Conservation (phyloP, 2,113 vertebrate species). For the Heptranchias perlo region DNA sequence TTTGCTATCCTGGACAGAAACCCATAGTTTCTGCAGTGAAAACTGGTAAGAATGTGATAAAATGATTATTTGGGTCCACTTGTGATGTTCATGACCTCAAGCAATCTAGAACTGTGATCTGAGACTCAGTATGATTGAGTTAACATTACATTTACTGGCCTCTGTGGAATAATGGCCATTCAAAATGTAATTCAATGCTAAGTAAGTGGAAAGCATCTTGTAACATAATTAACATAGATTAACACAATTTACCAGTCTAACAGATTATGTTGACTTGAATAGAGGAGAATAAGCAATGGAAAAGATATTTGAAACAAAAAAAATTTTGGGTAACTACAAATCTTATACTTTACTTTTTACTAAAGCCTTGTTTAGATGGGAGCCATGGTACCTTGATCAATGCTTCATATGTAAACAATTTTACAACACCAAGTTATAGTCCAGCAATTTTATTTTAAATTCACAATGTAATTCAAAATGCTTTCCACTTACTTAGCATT, state of each 20-base stretch:
- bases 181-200: neutral
- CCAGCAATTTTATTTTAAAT: too few relatives aligned
- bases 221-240: slow-evolving; percentile 15
- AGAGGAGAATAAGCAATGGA: neutral
- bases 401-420: too few relatives aligned
- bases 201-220: neutral
- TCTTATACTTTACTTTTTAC: neutral
- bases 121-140: neutral
- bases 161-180: neutral
- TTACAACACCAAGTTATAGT: too few relatives aligned
- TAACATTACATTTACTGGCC: neutral
- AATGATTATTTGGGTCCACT: neutral
- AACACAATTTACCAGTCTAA: neutral
- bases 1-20: neutral
- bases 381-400: neutral
- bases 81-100: neutral
- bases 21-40: neutral
- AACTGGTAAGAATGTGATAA: neutral
- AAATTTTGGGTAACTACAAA: neutral
- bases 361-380: neutral
- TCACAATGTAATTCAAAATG: too few relatives aligned
- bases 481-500: too few relatives aligned
- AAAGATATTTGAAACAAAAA: neutral
- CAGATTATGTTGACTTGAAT: neutral
- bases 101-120: neutral